Percentiles rank a stretch among this genome's conserved stretches.
phyloP scores from a whole-genome alignment of 2,113 vertebrate species.

The Crotalus helleri region DNA sequence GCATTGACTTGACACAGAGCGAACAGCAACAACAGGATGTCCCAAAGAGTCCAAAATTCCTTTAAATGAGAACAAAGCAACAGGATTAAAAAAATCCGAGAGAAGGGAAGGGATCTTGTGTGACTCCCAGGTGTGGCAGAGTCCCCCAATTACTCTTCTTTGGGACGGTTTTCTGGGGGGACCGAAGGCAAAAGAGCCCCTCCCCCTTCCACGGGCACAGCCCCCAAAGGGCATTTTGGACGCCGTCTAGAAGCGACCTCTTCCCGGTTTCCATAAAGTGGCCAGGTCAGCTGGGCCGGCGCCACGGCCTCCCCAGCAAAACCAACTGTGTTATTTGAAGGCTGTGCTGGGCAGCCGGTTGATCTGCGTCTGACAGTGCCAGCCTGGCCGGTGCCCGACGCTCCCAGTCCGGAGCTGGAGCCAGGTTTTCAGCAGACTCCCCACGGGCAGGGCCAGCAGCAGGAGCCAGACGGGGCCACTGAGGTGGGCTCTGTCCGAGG shows the following conservation, averaged over 20 bases:
- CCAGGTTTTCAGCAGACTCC: not conserved
- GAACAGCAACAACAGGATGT: not conserved
- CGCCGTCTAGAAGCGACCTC: not conserved
- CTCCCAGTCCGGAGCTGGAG: not conserved
- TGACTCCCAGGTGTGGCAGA: not conserved
- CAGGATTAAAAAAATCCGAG: not conserved
- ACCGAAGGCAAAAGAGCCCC: not conserved
- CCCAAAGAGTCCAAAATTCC: not conserved
- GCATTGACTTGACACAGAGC: not conserved
- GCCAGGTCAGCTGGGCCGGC: not conserved
- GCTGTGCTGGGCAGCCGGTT: not conserved
- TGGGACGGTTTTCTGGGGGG: not conserved
- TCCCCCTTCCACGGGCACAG: not conserved
- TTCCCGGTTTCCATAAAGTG: not conserved
- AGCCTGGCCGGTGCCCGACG: not conserved
- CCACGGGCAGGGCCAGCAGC: not conserved
- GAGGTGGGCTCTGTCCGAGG: rapidly evolving
- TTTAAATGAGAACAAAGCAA: not conserved
- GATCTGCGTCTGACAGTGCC: not conserved
- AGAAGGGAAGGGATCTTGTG: not conserved
- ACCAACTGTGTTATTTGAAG: not conserved
- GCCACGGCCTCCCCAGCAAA: not conserved
- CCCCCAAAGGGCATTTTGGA: not conserved
- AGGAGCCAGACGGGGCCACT: not conserved
- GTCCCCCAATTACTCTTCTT: not conserved